Base-by-base conservation (phyloP, 2,888 invertebrate genomes). In the Drosophila mimetica region DNA sequence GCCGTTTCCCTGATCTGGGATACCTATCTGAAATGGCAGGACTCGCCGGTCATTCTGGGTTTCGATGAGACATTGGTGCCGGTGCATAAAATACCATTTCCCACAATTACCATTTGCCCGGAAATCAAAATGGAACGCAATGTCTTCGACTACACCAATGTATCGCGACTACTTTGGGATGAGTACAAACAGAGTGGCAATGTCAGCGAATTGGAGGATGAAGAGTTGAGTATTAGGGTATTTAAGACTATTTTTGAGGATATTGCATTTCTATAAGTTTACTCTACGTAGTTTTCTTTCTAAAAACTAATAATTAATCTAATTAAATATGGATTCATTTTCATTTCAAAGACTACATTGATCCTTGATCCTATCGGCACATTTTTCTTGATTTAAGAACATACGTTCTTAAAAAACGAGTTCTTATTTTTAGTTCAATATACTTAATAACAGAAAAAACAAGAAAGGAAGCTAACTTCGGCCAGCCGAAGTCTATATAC, bases 61-160 rank as follows among this genome's bases (percentile, higher is more conserved):
- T 91, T 91, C 11, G 91, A 90, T 32, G 91, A 91, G 77, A 90
- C 90, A 0, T 55, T 91, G 14, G 89, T 90, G 22, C 91, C 90
- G 0, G 90, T 91, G 18, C 84, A 89, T 51, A 88, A 85, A 64
- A 89, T 91, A 60, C 91, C 91, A 9, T 91, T 90, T 76, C 91
- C 91, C 11, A 91, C 91, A 0, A 85, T 91, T 3, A 91, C 91
- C 20, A 88, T 91, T 16, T 91, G 91, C n/a, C 91, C 91, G 3
- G 91, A 91, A 74, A 90, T 90, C 6, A 91, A 91, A 86, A 91
- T 89, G 86, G 90, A 91, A 37, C 76, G 82, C 3, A 74, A 85
- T 9, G 50, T 73, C 2, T 91, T 91, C 25, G 86, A 91, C 52
- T 91, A 90, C 64, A 67, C 77, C 0, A 89, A 86, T 18, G 47